Base-by-base conservation (phyloP, 2,797 vertebrate species). In the Arctocebus calabarensis region DNA sequence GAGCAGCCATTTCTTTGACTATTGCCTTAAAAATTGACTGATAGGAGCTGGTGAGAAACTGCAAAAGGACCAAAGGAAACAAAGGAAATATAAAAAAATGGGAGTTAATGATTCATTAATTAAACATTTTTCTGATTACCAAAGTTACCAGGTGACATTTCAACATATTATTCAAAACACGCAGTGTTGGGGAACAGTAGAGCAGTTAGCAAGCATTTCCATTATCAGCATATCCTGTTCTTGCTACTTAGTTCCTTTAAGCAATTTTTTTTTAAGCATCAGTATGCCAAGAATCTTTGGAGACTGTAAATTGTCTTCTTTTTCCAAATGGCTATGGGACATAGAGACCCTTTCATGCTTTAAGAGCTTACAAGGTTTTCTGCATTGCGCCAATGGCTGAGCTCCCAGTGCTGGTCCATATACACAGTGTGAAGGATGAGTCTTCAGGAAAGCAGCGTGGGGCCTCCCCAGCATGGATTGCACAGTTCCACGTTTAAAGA, bases 11-110 rank as follows among this genome's bases (percentile, higher is more conserved):
- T 34, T 97, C 96, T 32, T 1, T 68, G 40, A 96, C 2, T 19
- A 95, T 1, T 2, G 22, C 43, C 27, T 4, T 85, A 19, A 96
- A 81, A 25, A 95, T 20, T 8, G 71, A 0, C 71, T 94, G 52
- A 43, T 94, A 96, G 48, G 82, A 34, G 40, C 14, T 92, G 74
- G 2, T 25, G 1, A n/a, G 8, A 92, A 75, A 7, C 97, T 97
- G 20, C 27, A 66, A 62, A 84, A 90, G 48, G 25, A 52, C 3
- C 13, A 22, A n/a, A 89, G 57, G 48, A 52, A 16, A 52, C 40
- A 52, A 70, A 79, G 22, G n/a, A 96, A 40, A 57, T 2, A 88
- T n/a, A 17, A 43, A 81, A 81, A 91, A 84, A 40, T 23, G 8
- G 27, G 19, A 71, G 73, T 79, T 5, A 57, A 70, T 2, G 1